Conservation (phyloP, 2,113 vertebrate genomes). For the Pangasianodon gigas region DNA sequence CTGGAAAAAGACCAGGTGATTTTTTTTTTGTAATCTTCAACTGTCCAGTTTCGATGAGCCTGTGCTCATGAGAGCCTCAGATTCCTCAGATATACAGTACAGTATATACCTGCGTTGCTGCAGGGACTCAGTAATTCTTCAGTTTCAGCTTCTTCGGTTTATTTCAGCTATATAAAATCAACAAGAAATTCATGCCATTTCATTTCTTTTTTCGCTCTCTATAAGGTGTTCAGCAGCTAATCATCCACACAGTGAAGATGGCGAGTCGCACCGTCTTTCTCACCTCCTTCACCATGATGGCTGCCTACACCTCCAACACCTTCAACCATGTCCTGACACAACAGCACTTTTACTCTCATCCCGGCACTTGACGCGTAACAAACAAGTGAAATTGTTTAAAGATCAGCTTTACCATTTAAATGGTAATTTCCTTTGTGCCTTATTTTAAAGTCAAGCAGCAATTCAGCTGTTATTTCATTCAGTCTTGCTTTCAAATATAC, state of each 20-base stretch:
- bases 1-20: too few relatives aligned
- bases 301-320: constrained; percentile 92
- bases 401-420: constrained; percentile 5
- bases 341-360: constrained; percentile 19
- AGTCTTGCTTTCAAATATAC: not conserved
- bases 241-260: constrained; percentile 36
- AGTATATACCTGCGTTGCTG: not conserved
- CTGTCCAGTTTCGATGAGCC: too few relatives aligned
- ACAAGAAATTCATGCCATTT: constrained; percentile 65
- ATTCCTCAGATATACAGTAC: too few relatives aligned
- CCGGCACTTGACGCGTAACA: constrained; percentile 32
- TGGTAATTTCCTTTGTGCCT: not conserved
- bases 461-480: not conserved
- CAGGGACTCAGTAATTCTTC: not conserved
- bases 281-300: constrained; percentile 91
- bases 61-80: too few relatives aligned
- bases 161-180: constrained; percentile 83
- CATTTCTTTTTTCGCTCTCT: constrained; percentile 49
- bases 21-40: too few relatives aligned
- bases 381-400: constrained; percentile 25
- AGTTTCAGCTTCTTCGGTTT: constrained; percentile 62
- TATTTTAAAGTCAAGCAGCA: not conserved
- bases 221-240: constrained; percentile 67
- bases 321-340: constrained; percentile 85
- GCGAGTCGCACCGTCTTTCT: constrained; percentile 93